phyloP scores from a whole-genome alignment of 2,113 vertebrate species.

The Macrotis lagotis region DNA sequence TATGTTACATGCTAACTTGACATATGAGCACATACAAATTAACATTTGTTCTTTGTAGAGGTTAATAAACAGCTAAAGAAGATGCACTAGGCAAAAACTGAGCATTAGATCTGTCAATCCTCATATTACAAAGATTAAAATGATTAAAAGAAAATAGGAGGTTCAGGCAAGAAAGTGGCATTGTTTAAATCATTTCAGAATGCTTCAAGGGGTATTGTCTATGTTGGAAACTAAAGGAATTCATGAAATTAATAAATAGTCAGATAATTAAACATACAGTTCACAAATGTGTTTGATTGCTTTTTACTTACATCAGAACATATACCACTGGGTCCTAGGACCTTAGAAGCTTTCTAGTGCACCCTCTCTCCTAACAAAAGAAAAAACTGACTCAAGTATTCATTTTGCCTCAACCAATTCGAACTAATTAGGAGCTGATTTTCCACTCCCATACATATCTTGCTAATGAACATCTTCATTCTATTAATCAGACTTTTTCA shows the following conservation, averaged over 20 bases:
- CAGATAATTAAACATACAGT: neutral
- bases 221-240: neutral
- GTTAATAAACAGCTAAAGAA: neutral
- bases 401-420: neutral
- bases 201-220: neutral
- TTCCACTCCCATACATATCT: neutral
- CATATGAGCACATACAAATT: neutral
- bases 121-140: neutral
- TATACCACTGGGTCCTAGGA: neutral
- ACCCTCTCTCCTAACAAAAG: neutral
- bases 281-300: neutral
- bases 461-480: neutral
- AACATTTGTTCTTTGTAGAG: constrained; percentile 32
- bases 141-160: neutral
- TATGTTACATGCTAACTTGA: constrained; percentile 22
- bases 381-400: neutral
- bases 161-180: neutral
- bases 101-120: neutral
- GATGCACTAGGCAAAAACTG: constrained; percentile 16
- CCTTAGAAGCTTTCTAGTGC: neutral
- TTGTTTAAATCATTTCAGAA: neutral
- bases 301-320: neutral
- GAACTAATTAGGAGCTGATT: neutral
- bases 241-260: neutral
- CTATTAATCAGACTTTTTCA: neutral